phyloP scores from a whole-genome alignment of 2,888 invertebrate genomes.

The Microctonus hyperodae region DNA sequence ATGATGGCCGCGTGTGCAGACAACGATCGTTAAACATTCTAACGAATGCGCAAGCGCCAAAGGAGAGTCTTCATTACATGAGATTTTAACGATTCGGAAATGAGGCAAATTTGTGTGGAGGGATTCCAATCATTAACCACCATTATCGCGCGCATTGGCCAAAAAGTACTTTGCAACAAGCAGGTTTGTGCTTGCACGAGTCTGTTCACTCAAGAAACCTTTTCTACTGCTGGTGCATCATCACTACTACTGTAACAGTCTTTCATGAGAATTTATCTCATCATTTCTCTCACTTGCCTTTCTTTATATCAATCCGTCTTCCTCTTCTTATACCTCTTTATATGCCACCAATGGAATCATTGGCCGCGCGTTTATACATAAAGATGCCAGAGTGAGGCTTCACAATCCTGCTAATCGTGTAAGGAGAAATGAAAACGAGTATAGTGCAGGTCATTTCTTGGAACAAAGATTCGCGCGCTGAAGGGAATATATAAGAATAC shows the following conservation, averaged over 20 bases:
- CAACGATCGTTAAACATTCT: conserved; percentile 11
- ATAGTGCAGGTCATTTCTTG: conserved; percentile 49
- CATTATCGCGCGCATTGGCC: conserved; percentile 22
- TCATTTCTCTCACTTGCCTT: not conserved
- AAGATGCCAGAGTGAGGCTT: conserved; percentile 20
- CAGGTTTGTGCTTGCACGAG: not conserved
- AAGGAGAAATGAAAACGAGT: conserved; percentile 60
- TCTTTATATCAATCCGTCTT: conserved; percentile 6
- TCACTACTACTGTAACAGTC: not conserved
- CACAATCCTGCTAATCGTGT: conserved; percentile 52
- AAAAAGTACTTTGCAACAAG: conserved; percentile 21
- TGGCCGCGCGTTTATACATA: not conserved
- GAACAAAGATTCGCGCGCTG: conserved; percentile 39
- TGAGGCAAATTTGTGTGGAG: conserved; percentile 16
- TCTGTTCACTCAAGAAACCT: not conserved
- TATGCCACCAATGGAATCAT: not conserved
- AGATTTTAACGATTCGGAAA: conserved; percentile 27
- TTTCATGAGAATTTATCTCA: conserved; percentile 4
- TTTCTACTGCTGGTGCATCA: not conserved
- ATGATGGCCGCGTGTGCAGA: not conserved
- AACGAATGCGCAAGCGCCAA: conserved; percentile 9
- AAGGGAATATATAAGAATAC: conserved; percentile 37
- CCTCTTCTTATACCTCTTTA: not conserved
- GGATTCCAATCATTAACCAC: conserved; percentile 19
- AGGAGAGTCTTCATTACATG: conserved; percentile 20